Percentiles rank a stretch among this genome's conserved stretches.
Conservation (phyloP, 2,797 vertebrate species). For the Octomys mimax region DNA sequence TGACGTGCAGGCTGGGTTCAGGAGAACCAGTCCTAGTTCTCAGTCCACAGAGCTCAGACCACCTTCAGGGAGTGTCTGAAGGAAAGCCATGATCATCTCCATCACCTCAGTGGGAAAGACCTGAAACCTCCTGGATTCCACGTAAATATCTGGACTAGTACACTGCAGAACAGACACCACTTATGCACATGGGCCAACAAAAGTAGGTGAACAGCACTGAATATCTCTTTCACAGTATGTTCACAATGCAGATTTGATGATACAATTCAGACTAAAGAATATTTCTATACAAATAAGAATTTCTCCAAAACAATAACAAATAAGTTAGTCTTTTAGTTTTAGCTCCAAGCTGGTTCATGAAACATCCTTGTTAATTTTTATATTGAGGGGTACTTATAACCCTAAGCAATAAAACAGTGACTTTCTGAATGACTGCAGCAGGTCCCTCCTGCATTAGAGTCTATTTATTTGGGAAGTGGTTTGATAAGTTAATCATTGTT, state of each 20-base stretch:
- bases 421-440: not conserved
- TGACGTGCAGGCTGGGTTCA: not conserved
- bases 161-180: not conserved
- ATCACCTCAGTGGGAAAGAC: not conserved
- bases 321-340: not conserved
- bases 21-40: not conserved
- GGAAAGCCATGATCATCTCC: not conserved
- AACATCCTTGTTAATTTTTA: not conserved
- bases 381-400: not conserved
- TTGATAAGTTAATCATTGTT: not conserved
- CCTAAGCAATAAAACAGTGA: not conserved
- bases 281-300: slow-evolving; percentile 27
- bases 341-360: not conserved
- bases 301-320: not conserved
- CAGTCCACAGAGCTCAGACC: not conserved
- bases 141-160: not conserved
- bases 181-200: not conserved
- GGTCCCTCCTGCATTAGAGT: not conserved
- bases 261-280: not conserved
- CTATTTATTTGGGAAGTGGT: not conserved
- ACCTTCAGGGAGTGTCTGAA: not conserved
- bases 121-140: not conserved
- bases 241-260: not conserved
- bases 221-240: not conserved
- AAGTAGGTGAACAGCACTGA: not conserved